These are phyloP conservation scores for Melanargia galathea DNA, from an alignment of 2,888 invertebrate genomes.

Conservation along the genomic window DNA sequence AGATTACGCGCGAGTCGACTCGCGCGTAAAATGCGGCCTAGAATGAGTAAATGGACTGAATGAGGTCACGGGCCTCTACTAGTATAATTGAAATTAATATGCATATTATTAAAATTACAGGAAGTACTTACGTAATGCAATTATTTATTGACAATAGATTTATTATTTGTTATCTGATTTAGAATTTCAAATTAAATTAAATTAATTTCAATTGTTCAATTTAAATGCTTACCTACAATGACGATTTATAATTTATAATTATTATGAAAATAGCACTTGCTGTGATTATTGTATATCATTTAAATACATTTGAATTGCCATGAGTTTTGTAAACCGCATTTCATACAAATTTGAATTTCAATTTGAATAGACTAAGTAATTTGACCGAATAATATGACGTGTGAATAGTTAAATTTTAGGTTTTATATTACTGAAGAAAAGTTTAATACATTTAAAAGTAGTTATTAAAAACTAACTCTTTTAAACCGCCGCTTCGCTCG, in stretches of 20 bases:
- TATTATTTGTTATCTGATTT: background rate
- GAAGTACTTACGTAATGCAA: background rate
- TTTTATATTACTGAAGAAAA: too few species aligned
- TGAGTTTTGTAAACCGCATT: conserved; percentile 9
- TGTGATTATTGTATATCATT: conserved; percentile 2
- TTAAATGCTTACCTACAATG: background rate
- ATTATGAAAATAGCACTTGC: background rate
- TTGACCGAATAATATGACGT: background rate
- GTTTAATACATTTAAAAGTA: too few species aligned
- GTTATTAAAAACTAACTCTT: too few species aligned
- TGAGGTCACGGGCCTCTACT: too few species aligned
- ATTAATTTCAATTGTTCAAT: conserved; percentile 9
- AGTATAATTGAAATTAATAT: too few species aligned
- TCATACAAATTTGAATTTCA: background rate
- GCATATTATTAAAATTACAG: background rate
- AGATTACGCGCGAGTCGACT: too few species aligned
- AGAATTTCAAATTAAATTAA: conserved; percentile 6
- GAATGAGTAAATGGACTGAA: too few species aligned
- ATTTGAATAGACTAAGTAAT: background rate
- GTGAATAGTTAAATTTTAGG: too few species aligned
- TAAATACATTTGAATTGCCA: conserved; percentile 8
- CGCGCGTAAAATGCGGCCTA: too few species aligned
- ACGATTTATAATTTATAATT: conserved; percentile 1
- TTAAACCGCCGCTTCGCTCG: too few species aligned
- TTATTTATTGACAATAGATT: conserved; percentile 2